Conservation (phyloP, 2,888 invertebrate species). For the Xestia c-nigrum region DNA sequence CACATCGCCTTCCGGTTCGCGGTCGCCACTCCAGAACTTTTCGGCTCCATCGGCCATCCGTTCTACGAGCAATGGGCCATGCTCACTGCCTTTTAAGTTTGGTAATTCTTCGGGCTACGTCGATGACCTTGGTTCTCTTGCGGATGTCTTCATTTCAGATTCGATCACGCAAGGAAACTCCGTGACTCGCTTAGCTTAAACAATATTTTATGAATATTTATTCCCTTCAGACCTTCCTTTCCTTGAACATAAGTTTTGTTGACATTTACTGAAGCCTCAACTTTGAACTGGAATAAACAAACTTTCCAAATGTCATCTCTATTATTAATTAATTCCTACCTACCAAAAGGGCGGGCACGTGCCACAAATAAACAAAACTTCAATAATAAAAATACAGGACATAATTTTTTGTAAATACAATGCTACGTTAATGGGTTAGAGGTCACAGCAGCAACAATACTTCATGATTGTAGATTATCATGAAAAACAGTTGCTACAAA, state of each 20-base stretch:
- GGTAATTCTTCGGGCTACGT: no score
- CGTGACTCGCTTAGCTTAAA: no score
- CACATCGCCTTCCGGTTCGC: no score
- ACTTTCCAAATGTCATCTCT: background rate
- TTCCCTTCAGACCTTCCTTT: background rate
- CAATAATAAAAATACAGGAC: background rate
- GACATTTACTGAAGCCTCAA: background rate
- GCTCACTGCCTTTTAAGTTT: no score
- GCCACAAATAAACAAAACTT: conserved; percentile 9
- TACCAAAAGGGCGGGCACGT: conserved; percentile 4
- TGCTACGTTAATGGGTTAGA: background rate
- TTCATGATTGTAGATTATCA: conserved; percentile 44
- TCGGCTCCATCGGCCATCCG: no score
- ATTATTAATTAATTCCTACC: background rate
- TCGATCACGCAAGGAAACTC: no score
- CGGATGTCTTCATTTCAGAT: no score
- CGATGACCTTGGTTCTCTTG: no score
- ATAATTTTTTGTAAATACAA: background rate
- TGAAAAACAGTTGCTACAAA: conserved; percentile 31
- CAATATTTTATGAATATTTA: background rate
- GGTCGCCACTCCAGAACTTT: no score
- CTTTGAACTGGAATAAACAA: conserved; percentile 10
- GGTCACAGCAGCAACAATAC: conserved; percentile 10
- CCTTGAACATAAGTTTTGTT: background rate
- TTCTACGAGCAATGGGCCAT: no score